Conservation (phyloP, 2,113 vertebrate genomes). For the Cynocephalus volans region DNA sequence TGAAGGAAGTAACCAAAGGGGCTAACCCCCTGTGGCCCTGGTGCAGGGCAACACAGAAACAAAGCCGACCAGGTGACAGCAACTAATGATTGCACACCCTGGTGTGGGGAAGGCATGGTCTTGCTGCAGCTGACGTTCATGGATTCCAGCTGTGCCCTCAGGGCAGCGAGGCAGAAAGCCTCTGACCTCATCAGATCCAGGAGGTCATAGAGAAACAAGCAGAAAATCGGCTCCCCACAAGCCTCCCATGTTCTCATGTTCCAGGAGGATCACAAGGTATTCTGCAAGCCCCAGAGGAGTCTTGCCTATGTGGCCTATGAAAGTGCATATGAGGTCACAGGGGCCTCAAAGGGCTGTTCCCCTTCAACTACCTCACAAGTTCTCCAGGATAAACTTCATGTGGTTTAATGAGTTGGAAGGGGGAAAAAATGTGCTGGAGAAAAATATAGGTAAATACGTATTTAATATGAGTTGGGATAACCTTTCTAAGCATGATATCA, state of each 20-base stretch:
- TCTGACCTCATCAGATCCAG: neutral
- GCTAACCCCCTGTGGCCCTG: neutral
- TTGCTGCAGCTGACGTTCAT: neutral
- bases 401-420: neutral
- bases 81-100: neutral
- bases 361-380: neutral
- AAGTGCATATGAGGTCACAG: neutral
- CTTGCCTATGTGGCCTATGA: neutral
- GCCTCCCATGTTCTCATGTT: neutral
- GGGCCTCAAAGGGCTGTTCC: neutral
- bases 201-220: too few relatives aligned
- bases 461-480: neutral
- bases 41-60: neutral
- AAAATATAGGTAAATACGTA: neutral
- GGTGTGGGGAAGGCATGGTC: neutral
- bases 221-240: neutral
- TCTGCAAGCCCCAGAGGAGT: neutral
- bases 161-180: neutral
- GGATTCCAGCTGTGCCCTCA: neutral
- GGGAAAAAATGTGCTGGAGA: neutral
- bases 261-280: neutral
- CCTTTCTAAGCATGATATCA: neutral
- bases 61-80: neutral
- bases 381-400: neutral
- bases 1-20: neutral